These are phyloP conservation scores for Actinia tenebrosa DNA, from an alignment of 64 coral and sea anemone species.

Conservation along the genomic window DNA sequence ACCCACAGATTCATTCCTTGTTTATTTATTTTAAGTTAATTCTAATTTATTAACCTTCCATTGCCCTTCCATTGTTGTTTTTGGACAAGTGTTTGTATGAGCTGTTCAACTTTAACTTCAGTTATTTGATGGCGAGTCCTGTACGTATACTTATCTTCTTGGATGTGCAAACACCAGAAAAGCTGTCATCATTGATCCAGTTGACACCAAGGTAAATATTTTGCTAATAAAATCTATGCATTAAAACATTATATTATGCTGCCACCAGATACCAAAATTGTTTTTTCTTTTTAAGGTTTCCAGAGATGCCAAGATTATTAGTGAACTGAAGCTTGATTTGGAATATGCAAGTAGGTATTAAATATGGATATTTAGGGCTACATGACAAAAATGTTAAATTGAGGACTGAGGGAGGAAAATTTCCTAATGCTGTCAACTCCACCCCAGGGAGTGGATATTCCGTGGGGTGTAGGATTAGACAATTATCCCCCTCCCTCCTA, in stretches of 20 bases:
- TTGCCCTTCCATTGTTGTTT: background rate
- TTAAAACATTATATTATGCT: background rate
- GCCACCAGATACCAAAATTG: background rate
- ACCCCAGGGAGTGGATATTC: too few relatives aligned
- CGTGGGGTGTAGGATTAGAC: too few relatives aligned
- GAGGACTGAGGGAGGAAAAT: background rate
- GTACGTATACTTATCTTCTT: constrained; percentile 83
- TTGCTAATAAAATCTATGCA: too few relatives aligned
- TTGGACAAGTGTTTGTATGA: background rate
- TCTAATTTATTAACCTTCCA: background rate
- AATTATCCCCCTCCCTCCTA: background rate
- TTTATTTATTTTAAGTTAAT: background rate
- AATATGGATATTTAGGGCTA: background rate
- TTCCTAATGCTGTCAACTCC: too few relatives aligned
- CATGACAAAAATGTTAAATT: background rate
- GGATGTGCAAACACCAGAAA: constrained; percentile 77
- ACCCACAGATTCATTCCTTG: background rate
- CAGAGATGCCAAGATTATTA: constrained; percentile 56
- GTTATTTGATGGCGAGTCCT: constrained; percentile 88
- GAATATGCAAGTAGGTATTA: constrained; percentile 69
- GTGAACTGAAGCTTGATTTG: constrained; percentile 72
- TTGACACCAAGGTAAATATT: constrained; percentile 74
- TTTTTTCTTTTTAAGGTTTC: constrained; percentile 26
- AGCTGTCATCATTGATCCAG: constrained; percentile 95
- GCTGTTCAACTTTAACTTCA: constrained; percentile 9